These are phyloP conservation scores for Calcarius lapponicus DNA, from an alignment of 2,797 vertebrate genomes.

Conservation along the genomic window DNA sequence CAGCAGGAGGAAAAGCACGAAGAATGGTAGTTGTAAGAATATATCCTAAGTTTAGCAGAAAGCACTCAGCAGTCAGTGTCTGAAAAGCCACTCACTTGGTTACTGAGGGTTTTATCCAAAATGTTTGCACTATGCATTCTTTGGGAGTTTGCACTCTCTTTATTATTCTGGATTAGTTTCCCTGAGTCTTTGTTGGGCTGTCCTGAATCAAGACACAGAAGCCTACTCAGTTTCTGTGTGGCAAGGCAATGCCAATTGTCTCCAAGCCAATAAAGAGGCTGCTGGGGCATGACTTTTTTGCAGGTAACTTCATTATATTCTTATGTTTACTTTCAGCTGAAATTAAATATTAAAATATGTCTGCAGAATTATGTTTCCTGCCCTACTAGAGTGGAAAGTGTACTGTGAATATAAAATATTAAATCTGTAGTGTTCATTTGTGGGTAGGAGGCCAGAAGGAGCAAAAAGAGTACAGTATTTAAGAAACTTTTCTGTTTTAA, in stretches of 20 bases:
- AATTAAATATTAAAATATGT: constrained; percentile 44
- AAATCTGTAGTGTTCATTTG: neutral
- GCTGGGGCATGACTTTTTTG: neutral
- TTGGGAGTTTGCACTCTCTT: neutral
- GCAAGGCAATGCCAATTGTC: neutral
- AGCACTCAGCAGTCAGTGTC: neutral
- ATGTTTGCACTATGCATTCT: neutral
- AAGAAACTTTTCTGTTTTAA: neutral
- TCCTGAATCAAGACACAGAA: neutral
- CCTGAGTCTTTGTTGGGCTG: neutral
- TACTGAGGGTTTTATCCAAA: neutral
- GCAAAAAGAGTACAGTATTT: neutral
- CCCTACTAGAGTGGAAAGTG: constrained; percentile 3
- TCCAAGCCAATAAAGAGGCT: neutral
- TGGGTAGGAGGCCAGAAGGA: neutral
- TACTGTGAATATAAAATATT: constrained; percentile 18
- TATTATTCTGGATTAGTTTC: neutral
- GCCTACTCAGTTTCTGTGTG: neutral
- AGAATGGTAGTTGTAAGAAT: neutral
- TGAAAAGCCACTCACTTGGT: neutral
- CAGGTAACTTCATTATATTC: neutral
- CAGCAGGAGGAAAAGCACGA: neutral
- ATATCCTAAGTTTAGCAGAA: neutral
- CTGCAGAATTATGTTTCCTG: constrained; percentile 3
- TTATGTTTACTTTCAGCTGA: neutral